Conservation (phyloP, 92 coral and sea anemone genomes). For the Siderastrea siderea region DNA sequence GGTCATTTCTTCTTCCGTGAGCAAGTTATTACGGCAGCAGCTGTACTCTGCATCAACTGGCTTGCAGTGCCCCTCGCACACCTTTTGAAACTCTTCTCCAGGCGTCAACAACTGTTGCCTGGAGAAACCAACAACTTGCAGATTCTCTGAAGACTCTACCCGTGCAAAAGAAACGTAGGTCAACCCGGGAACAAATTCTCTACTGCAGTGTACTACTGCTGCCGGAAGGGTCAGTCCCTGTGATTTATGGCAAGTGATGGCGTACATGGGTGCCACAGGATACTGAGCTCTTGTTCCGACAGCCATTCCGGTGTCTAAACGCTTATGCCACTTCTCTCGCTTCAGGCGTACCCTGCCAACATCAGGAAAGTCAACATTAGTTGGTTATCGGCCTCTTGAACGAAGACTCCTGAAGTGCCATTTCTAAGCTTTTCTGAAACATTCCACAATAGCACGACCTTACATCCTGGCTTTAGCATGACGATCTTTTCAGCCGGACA, state of each 20-base stretch:
- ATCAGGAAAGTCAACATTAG: slow-evolving; percentile 32
- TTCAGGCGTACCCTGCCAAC: slow-evolving; percentile 12
- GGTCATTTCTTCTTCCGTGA: too few relatives aligned
- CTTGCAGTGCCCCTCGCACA: slow-evolving; percentile 19
- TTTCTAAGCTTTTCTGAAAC: slow-evolving; percentile 13
- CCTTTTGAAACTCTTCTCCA: slow-evolving; percentile 2
- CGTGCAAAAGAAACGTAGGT: slow-evolving; percentile 16
- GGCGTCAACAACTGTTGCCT: slow-evolving; percentile 27
- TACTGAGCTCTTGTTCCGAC: slow-evolving; percentile 37
- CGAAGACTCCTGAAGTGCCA: not conserved
- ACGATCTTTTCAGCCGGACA: slow-evolving; percentile 17
- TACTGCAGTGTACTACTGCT: slow-evolving; percentile 29
- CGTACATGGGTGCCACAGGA: slow-evolving; percentile 44
- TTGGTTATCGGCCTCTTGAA: not conserved
- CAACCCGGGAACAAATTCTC: slow-evolving; percentile 23
- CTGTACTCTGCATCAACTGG: too few relatives aligned
- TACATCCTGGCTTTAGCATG: slow-evolving; percentile 13
- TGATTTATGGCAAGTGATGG: slow-evolving; percentile 47
- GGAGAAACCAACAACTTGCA: slow-evolving; percentile 12
- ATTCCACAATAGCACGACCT: slow-evolving; percentile 45
- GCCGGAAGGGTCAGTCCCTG: slow-evolving; percentile 33
- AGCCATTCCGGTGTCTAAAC: not conserved
- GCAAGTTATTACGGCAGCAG: too few relatives aligned
- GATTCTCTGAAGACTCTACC: slow-evolving; percentile 2
- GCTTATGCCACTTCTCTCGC: slow-evolving; percentile 12